Percentiles rank a stretch among this genome's conserved stretches.
Evolutionary conservation across 2,888 invertebrate species (phyloP).

Genomic region (Eulithis testata): DNA sequence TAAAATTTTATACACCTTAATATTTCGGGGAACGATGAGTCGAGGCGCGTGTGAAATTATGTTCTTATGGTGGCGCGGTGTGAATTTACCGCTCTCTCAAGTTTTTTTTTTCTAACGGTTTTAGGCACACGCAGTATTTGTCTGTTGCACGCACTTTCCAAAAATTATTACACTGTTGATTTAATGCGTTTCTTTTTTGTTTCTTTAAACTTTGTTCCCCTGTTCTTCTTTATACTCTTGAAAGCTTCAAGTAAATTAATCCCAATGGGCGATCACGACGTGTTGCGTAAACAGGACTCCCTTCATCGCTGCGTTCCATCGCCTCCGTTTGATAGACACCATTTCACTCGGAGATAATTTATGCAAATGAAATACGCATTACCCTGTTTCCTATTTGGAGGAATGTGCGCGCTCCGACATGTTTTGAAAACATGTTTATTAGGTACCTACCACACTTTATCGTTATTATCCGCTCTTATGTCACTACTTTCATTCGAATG

Average conservation of each 20-base stretch:
- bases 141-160: conserved; percentile 6
- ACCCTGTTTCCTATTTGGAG: conserved; percentile 71
- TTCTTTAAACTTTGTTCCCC: neutral
- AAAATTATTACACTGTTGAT: conserved; percentile 37
- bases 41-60: conserved; percentile 80
- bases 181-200: conserved; percentile 42
- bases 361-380: conserved; percentile 82
- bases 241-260: conserved; percentile 69
- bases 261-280: conserved; percentile 63
- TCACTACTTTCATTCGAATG: conserved; percentile 61
- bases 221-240: conserved; percentile 48
- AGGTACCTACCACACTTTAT: conserved; percentile 65
- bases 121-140: conserved; percentile 8
- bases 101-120: conserved; percentile 42
- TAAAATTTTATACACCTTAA: conserved; percentile 83
- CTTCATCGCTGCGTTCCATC: conserved; percentile 53
- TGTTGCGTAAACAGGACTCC: conserved; percentile 69
- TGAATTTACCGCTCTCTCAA: conserved; percentile 65
- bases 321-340: conserved; percentile 59
- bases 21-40: conserved; percentile 81
- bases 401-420: conserved; percentile 63
- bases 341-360: conserved; percentile 74
- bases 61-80: conserved; percentile 58
- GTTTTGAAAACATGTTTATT: conserved; percentile 72
- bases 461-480: conserved; percentile 70